These are phyloP conservation scores for Sebastes hubbsi DNA, from an alignment of 2,797 vertebrate genomes.

Conservation along the genomic window DNA sequence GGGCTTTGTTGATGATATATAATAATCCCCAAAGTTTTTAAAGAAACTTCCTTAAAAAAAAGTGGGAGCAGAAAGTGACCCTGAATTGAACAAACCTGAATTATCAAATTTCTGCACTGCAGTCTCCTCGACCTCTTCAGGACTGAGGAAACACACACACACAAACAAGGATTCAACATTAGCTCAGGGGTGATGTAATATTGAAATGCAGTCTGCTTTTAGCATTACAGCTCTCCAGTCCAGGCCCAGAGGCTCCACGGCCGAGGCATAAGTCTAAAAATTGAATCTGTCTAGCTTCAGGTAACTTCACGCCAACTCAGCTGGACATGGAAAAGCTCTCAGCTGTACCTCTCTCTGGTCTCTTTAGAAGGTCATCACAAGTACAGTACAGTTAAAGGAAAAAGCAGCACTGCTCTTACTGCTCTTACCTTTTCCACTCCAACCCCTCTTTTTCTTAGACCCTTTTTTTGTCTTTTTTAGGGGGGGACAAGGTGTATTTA, in stretches of 20 bases:
- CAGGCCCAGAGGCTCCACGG: constrained; percentile 10
- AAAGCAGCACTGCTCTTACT: background rate
- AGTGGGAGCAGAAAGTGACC: background rate
- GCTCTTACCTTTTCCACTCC: too few species aligned
- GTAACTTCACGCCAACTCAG: constrained; percentile 52
- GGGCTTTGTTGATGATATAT: background rate
- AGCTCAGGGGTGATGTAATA: constrained; percentile 42
- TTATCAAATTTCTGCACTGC: background rate
- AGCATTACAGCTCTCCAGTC: constrained; percentile 22
- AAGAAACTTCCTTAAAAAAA: background rate
- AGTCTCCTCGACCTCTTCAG: background rate
- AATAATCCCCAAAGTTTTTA: background rate
- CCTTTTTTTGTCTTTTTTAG: too few species aligned
- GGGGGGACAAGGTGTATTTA: too few species aligned
- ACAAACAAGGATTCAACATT: background rate
- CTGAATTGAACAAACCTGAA: background rate
- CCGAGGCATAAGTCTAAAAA: constrained; percentile 51
- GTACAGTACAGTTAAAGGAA: constrained; percentile 1
- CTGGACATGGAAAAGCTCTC: constrained; percentile 74
- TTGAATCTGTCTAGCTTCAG: constrained; percentile 43
- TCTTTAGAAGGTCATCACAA: constrained; percentile 38
- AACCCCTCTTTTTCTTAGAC: too few species aligned
- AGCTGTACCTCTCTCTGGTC: constrained; percentile 13
- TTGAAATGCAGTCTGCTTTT: constrained; percentile 52
- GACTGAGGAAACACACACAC: background rate